These are phyloP conservation scores for Sarcophaga variegata DNA, from an alignment of 2,888 invertebrate genomes.

Conservation along the genomic window DNA sequence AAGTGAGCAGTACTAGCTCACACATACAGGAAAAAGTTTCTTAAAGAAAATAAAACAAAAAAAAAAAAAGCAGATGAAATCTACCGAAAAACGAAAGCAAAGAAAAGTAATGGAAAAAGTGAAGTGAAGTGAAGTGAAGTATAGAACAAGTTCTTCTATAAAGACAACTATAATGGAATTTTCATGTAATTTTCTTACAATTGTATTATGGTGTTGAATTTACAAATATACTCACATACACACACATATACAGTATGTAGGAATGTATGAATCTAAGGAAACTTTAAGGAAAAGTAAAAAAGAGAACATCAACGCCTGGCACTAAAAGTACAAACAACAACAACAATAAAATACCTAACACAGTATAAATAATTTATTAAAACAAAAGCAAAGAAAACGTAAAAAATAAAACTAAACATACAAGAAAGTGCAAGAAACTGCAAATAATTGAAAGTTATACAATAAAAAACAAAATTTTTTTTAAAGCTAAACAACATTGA, in stretches of 20 bases:
- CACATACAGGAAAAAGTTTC: slow-evolving; percentile 38
- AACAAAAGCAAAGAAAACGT: background rate
- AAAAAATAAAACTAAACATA: background rate
- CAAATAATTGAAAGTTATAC: slow-evolving; percentile 2
- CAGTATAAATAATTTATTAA: slow-evolving; percentile 47
- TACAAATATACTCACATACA: slow-evolving; percentile 10
- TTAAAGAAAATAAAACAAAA: slow-evolving; percentile 13
- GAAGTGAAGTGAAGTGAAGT: background rate
- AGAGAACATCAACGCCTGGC: slow-evolving; percentile 25
- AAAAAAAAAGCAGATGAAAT: background rate
- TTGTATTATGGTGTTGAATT: slow-evolving; percentile 64
- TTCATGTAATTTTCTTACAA: slow-evolving; percentile 65
- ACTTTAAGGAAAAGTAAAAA: slow-evolving; percentile 23
- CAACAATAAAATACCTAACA: background rate
- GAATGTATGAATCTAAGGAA: background rate
- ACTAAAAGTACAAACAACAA: background rate
- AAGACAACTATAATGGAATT: slow-evolving; percentile 66
- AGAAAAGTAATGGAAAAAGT: background rate
- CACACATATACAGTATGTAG: too few species aligned
- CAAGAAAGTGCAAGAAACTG: background rate
- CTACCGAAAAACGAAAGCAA: background rate
- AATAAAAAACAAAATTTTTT: background rate
- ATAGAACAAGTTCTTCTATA: slow-evolving; percentile 1
- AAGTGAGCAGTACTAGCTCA: background rate
- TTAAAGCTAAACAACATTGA: background rate